A percentile compares a stretch with the other conserved stretches of the same genome.
Evolutionary conservation across 2,888 invertebrate species (phyloP).

Genomic region (Melanargia galathea): DNA sequence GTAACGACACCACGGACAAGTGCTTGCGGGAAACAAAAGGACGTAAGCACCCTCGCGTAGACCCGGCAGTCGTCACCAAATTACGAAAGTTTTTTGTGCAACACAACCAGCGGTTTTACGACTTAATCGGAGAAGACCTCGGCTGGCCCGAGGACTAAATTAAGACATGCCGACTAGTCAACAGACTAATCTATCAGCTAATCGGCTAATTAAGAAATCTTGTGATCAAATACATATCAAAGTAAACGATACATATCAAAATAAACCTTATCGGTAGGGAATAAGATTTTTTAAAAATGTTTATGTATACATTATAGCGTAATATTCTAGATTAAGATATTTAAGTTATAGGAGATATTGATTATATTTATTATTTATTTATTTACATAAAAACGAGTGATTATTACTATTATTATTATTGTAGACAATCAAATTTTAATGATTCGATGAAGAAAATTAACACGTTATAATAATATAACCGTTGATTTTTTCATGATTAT

Average conservation of each 20-base stretch:
- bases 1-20: constrained; percentile 92
- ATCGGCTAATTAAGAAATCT: constrained; percentile 43
- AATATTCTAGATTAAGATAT: constrained; percentile 58
- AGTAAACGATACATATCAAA: constrained; percentile 61
- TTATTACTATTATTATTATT: constrained; percentile 35
- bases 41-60: constrained; percentile 91
- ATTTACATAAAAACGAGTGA: constrained; percentile 47
- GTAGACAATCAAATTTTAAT: constrained; percentile 39
- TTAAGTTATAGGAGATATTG: constrained; percentile 47
- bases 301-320: constrained; percentile 75
- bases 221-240: constrained; percentile 73
- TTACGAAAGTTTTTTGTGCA: constrained; percentile 93
- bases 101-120: constrained; percentile 95
- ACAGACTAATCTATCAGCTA: constrained; percentile 32
- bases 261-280: constrained; percentile 70
- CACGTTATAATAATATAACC: constrained; percentile 42
- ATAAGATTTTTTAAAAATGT: constrained; percentile 73
- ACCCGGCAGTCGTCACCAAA: constrained; percentile 89
- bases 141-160: constrained; percentile 94
- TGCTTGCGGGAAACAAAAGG: constrained; percentile 93
- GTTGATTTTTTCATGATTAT: constrained; percentile 29
- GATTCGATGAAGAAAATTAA: constrained; percentile 40
- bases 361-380: constrained; percentile 48
- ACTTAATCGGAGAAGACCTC: constrained; percentile 94
- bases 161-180: constrained; percentile 4